Evolutionary conservation across 2,797 vertebrate species (phyloP).

Genomic region (Chaetophractus vellerosus): DNA sequence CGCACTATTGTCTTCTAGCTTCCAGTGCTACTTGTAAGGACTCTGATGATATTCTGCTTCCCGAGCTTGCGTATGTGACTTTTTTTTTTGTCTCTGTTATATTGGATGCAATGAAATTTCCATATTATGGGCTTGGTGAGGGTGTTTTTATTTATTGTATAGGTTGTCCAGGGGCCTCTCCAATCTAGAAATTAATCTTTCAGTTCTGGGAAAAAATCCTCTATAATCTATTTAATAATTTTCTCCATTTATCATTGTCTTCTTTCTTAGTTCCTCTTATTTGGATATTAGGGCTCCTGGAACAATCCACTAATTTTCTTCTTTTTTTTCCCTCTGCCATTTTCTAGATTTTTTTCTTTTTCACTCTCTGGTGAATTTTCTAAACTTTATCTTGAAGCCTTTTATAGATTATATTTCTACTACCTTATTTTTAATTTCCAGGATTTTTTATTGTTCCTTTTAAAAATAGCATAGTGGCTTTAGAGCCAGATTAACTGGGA

Average conservation of each 20-base stretch:
- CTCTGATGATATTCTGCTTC: neutral
- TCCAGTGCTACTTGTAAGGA: neutral
- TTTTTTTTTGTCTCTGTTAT: neutral
- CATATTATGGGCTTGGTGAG: neutral
- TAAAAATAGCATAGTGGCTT: neutral
- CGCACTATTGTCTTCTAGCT: neutral
- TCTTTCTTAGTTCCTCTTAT: neutral
- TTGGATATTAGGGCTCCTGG: neutral
- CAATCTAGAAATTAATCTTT: neutral
- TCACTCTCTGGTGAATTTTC: neutral
- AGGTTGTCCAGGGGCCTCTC: neutral
- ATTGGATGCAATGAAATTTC: neutral
- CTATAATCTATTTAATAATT: neutral
- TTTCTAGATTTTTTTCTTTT: neutral
- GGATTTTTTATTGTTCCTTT: constrained; percentile 20
- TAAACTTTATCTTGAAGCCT: constrained; percentile 8
- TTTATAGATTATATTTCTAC: neutral
- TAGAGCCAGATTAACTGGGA: neutral
- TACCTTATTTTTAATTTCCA: constrained; percentile 5
- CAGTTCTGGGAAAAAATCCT: neutral
- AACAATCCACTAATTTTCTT: neutral
- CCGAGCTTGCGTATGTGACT: neutral
- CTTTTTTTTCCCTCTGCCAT: neutral
- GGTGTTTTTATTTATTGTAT: neutral
- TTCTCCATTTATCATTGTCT: constrained; percentile 9